Base-by-base conservation (phyloP, 2,113 vertebrate genomes). In the Promerops cafer region DNA sequence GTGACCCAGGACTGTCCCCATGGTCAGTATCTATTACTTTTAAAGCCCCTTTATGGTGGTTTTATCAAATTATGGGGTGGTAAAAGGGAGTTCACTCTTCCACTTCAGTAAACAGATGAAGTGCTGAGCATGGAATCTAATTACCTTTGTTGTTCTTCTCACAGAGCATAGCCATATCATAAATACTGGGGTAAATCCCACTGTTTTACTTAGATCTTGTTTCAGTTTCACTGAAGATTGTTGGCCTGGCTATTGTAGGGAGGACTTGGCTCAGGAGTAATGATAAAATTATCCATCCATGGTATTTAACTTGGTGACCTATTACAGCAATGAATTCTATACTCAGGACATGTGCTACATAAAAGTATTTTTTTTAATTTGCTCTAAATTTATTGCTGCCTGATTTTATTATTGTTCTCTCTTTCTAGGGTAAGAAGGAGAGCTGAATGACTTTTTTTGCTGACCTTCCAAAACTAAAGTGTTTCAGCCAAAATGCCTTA, bases 341-440 rank as follows among this genome's bases (percentile, higher is more conserved):
- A 90, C 85, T 90, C 76, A 93, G 85, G 77, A 56, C 82, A 95
- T 93, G 92, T 92, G 92, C 77, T 95, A 83, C 72, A 90, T 96
- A 74, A 10, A 88, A 87, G 37, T 45, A 6, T 89, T 89, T 93
- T 90, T 90, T 92, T 80, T 33, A 94, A 91, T 96, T 90, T 96
- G 90, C 45, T 96, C 83, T 96, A 92, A 81, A 96, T 93, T 95
- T 92, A 76, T 96, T 97, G 45, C 92, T 93, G 65, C 65, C 83
- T 69, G 44, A 71, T 90, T 92, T 95, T 97, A 82, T 87, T 93
- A 83, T 81, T 94, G 61, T 91, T 95, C 80, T 93, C 35, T 83
- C 68, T 93, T 94, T 90, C 93, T 96, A 92, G 90, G 72, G 28
- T 95, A 96, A 81, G 68, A 66, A 96, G 84, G 82, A 96, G 75